Base-by-base conservation (phyloP, 2,113 vertebrate species). In the Phylloscopus trochiloides region DNA sequence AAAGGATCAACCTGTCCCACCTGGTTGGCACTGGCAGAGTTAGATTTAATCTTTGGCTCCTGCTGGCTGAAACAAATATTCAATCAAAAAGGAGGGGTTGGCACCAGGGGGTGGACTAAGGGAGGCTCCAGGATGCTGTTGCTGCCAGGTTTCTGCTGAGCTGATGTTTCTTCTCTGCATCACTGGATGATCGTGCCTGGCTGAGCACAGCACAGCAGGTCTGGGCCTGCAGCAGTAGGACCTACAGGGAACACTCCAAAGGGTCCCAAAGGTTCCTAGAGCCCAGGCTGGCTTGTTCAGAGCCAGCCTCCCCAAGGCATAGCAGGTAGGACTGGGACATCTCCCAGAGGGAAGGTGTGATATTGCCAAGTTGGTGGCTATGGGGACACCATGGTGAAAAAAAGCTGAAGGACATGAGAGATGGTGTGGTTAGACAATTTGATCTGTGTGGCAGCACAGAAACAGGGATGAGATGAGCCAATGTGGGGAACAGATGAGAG, bases 1-100 rank as follows among this genome's bases (percentile, higher is more conserved):
- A 43, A 94, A 90, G 50, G 62, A 63, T 82, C 42, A 63, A 65
- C 93, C 76, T 72, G 51, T 65, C 66, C 62, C 73, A 54, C 86
- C 82, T 81, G 65, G 74, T 45, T 81, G 62, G 90, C 17, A 26
- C 61, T 14, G 67, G 48, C 36, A 92, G 51, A 76, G 19, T 47
- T 38, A 71, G 76, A 78, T 91, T 85, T 68, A 61, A 89, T 78
- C 62, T 91, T 40, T 58, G 57, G 13, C 28, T 92, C 34, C 47
- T 6, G 14, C 42, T 79, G 70, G 50, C 51, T 82, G 59, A 45
- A 87, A n/a, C 32, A 52, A 85, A 47, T 6, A 14, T 32, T 86
- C 36, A 80, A 5, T 34, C 51, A 47, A 24, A 72, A 50, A 50
- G 51, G 50, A 36, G 38, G 48, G 29, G 42, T 5, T 83, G 66